phyloP scores from a whole-genome alignment of 2,797 vertebrate genomes.

The Alca torda region DNA sequence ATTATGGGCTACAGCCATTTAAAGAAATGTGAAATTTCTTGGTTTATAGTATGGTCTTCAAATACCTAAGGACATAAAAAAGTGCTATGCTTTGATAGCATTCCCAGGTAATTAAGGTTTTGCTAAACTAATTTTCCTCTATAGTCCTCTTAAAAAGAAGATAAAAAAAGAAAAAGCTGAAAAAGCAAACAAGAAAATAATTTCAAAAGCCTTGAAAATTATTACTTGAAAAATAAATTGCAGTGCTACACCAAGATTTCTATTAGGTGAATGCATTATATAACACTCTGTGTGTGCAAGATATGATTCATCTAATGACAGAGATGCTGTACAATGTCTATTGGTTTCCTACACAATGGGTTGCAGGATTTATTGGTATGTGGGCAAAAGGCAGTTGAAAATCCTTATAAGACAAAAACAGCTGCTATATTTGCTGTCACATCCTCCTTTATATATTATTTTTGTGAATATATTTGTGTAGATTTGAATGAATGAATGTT shows the following conservation, averaged over 20 bases:
- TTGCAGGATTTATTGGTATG: neutral
- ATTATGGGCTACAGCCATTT: constrained; percentile 40
- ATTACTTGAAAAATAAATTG: neutral
- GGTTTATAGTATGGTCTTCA: constrained; percentile 8
- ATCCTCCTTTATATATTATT: neutral
- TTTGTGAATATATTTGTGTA: neutral
- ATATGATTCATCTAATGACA: neutral
- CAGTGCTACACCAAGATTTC: neutral
- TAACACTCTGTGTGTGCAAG: neutral
- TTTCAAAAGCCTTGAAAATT: neutral
- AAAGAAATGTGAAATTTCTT: constrained; percentile 4
- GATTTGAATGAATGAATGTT: neutral
- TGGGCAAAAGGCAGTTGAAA: neutral
- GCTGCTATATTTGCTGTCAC: neutral
- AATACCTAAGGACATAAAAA: constrained; percentile 22
- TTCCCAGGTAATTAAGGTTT: constrained; percentile 24
- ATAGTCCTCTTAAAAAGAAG: neutral
- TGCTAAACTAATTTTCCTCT: neutral
- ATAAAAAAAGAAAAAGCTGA: neutral
- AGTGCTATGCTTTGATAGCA: neutral
- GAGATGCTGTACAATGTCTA: neutral
- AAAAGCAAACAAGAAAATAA: neutral
- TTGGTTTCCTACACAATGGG: neutral
- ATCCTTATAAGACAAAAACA: neutral
- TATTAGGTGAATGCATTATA: neutral